These are phyloP conservation scores for Dascillus cervinus DNA, from an alignment of 2,888 invertebrate species.

Conservation along the genomic window DNA sequence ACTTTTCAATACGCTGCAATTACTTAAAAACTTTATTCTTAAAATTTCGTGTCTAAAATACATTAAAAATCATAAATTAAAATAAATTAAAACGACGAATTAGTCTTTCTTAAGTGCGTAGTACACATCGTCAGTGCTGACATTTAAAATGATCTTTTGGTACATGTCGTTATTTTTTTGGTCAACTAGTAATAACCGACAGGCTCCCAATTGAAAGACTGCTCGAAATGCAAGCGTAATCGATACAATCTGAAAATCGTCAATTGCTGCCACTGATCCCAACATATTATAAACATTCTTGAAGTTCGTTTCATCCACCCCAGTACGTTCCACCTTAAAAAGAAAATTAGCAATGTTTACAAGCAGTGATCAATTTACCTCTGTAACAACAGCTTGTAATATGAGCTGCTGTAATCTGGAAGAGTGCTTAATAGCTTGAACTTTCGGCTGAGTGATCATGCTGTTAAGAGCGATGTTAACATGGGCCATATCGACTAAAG, in stretches of 20 bases:
- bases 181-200: constrained; percentile 69
- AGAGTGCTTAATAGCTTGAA: constrained; percentile 72
- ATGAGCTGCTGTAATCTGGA: constrained; percentile 74
- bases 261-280: constrained; percentile 61
- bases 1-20: too few species aligned
- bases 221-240: constrained; percentile 55
- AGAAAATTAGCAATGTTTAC: too few species aligned
- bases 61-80: too few species aligned
- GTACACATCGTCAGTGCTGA: constrained; percentile 74
- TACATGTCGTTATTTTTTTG: constrained; percentile 62
- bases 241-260: constrained; percentile 52
- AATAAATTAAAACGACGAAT: too few species aligned
- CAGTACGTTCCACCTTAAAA: constrained; percentile 72
- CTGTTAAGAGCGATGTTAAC: constrained; percentile 76
- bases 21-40: too few species aligned
- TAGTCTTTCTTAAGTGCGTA: constrained; percentile 48
- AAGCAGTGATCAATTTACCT: constrained; percentile 47
- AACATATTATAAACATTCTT: constrained; percentile 64
- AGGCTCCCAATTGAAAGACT: constrained; percentile 63
- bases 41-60: too few species aligned
- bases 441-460: constrained; percentile 82
- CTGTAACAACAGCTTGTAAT: constrained; percentile 73
- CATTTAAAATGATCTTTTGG: constrained; percentile 69
- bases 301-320: constrained; percentile 81
- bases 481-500: constrained; percentile 60